Base-by-base conservation (phyloP, 1,140 invertebrate species). In the Drosophila willistoni region DNA sequence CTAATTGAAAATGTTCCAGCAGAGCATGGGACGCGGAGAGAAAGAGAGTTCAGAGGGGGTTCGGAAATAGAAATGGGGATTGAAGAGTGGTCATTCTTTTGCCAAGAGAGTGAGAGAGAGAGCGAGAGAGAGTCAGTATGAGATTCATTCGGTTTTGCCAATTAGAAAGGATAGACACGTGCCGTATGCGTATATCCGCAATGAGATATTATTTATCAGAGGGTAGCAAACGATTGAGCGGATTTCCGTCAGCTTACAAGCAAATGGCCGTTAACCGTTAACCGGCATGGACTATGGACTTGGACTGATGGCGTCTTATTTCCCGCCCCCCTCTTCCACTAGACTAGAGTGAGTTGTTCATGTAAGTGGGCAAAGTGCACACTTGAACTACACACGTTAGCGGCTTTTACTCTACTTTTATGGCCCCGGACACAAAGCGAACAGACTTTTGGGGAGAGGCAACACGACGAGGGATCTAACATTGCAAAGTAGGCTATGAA, bases 231-330 rank as follows among this genome's bases (percentile, higher is more conserved):
- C 72, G 77, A 89, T 83, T 77, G 79, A 83, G 83, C 12, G 56
- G 84, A 87, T 80, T 73, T 87, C 83, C 83, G 83, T 80, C 84
- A 89, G 83, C 84, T 87, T 89, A 87, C 83, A 87, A 83, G 77
- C 63, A 67, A 59, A 87, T 86, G 79, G 71, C 66, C 79, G 64
- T 72, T 68, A 76, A 75, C 76, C 61, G 79, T 82, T 86, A 82
- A 72, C 79, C 54, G 17, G 42, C 61, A 29, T 47, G 25, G 36
- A 39, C 44, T 47, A 47, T 19, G 14, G 44, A 39, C 36, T 39
- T 12, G 12, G 42, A 14, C n/a, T 14, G 17, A 17, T 47, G 44
- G 9, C 44, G 17, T 51, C 17, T 22, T 47, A 7, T 17, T 5
- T 9, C 0, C 14, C 44, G 22, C 3, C 14, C 6, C 29, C 6